phyloP scores from a whole-genome alignment of 2,888 invertebrate species.

The Xestia rhomboidea region DNA sequence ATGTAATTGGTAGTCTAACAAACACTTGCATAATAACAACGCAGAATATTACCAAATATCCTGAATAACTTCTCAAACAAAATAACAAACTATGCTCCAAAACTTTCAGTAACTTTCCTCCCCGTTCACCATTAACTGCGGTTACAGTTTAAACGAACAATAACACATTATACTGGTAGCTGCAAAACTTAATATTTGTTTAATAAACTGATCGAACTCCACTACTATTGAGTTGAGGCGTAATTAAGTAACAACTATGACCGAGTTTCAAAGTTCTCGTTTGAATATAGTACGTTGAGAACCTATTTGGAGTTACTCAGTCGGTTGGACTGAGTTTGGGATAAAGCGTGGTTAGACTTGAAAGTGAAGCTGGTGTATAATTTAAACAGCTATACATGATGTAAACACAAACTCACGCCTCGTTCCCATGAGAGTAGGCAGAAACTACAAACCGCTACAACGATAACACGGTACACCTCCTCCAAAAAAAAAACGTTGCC shows the following conservation, averaged over 20 bases:
- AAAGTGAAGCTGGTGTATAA: neutral
- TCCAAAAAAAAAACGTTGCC: too few relatives aligned
- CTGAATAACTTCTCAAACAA: neutral
- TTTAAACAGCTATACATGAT: too few relatives aligned
- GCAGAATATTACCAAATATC: neutral
- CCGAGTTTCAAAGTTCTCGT: slow-evolving; percentile 35
- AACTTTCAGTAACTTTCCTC: slow-evolving; percentile 9
- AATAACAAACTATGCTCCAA: neutral
- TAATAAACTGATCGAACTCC: slow-evolving; percentile 54
- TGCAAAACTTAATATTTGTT: slow-evolving; percentile 44
- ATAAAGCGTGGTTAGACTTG: neutral
- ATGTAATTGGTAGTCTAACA: neutral
- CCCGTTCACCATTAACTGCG: slow-evolving; percentile 14
- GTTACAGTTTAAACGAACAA: slow-evolving; percentile 32
- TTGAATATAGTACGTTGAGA: slow-evolving; percentile 28
- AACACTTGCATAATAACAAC: neutral
- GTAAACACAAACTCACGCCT: neutral
- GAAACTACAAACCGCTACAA: neutral
- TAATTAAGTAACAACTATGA: slow-evolving; percentile 58
- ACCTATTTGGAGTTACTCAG: slow-evolving; percentile 32
- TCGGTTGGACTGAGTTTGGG: slow-evolving; percentile 11
- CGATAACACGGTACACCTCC: too few relatives aligned
- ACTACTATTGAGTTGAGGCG: slow-evolving; percentile 53
- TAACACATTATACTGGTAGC: slow-evolving; percentile 26
- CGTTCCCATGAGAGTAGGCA: neutral